Base-by-base conservation (phyloP, 2,113 vertebrate genomes). In the Acanthochromis polyacanthus region DNA sequence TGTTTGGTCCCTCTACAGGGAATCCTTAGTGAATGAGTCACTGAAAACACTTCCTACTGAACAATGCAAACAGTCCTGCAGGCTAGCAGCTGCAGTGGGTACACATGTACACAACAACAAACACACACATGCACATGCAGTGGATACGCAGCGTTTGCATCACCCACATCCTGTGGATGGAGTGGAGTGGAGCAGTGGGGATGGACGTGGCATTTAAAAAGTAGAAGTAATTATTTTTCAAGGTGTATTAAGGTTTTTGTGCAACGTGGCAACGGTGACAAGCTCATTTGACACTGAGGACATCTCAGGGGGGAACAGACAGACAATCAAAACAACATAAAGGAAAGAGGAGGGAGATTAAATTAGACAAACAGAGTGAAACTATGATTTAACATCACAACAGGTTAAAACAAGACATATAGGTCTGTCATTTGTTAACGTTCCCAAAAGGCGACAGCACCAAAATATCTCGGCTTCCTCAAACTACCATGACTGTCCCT, bases 11-110 rank as follows among this genome's bases (percentile, higher is more conserved):
- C 76, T 95, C 95, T 94, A 91, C 87, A 94, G 96, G 96, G 95
- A 96, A 95, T 96, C 95, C 95, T 94, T 96, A 70, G 82, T 36
- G 81, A 80, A 95, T 96, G 94, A 96, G 93, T 96, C 95, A 95
- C 87, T 93, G 91, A 92, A 92, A 93, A 93, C 89, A 92, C 92
- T 93, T 94, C 92, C 90, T 89, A 90, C 87, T 76, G 79, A 89
- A 88, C 84, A 93, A 59, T 63, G 85, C 87, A 94, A 93, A 94
- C 93, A 95, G 89, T 86, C 90, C 94, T 22, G 32, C 74, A 71
- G 92, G 93, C 91, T 83, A 83, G 30, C 73, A 70, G 87, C 78
- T n/a, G 11, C 64, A 45, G 78, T 20, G 62, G 5, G 11, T 56
- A 62, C 71, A 74, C 52, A 73, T 48, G 36, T 30, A 68, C 60